A percentile compares a stretch with the other conserved stretches of the same genome.
Evolutionary conservation across 2,113 vertebrate species (phyloP).

Genomic region (Paratilapia polleni): DNA sequence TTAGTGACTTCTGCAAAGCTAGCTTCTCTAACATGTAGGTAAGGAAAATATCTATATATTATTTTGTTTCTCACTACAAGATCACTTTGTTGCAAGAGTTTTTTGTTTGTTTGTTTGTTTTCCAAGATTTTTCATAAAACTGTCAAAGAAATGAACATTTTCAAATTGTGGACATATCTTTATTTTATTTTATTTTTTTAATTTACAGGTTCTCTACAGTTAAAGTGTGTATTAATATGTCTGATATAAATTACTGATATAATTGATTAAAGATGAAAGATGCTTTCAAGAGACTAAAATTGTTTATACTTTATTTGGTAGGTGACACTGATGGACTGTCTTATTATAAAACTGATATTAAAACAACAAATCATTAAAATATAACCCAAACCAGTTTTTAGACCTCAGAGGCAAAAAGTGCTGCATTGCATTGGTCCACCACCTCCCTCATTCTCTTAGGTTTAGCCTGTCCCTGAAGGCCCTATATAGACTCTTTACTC

Average conservation of each 20-base stretch:
- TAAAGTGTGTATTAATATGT: neutral
- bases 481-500: conserved; percentile 22
- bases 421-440: neutral
- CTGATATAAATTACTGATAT: neutral
- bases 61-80: too few relatives aligned
- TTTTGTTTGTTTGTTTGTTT: too few relatives aligned
- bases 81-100: too few relatives aligned
- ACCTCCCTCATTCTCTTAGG: neutral
- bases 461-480: conserved; percentile 3
- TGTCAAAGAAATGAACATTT: too few relatives aligned
- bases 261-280: neutral
- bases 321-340: neutral
- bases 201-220: too few relatives aligned
- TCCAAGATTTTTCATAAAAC: too few relatives aligned
- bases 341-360: conserved; percentile 16
- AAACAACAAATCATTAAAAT: neutral
- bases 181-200: too few relatives aligned
- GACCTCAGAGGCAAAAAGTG: neutral
- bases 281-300: neutral
- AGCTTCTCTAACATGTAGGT: too few relatives aligned
- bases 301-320: conserved; percentile 6
- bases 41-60: too few relatives aligned
- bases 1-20: too few relatives aligned
- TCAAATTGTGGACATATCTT: too few relatives aligned
- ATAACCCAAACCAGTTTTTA: neutral